Conservation (phyloP, 2,888 invertebrate genomes). For the Hermodice carunculata region DNA sequence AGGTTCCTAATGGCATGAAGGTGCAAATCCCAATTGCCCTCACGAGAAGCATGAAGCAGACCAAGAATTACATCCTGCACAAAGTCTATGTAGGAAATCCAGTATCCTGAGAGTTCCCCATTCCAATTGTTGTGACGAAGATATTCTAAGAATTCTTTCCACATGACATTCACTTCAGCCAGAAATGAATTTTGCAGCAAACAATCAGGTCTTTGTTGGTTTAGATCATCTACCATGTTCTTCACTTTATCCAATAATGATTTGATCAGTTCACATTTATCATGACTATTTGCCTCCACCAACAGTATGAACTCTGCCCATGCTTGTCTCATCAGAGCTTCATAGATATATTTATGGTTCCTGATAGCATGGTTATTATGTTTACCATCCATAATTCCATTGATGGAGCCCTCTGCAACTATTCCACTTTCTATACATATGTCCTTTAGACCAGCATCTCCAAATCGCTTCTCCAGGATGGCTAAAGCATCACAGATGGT, state of each 20-base stretch:
- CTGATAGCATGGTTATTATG: conserved; percentile 16
- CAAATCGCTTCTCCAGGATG: conserved; percentile 39
- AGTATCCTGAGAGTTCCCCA: conserved; percentile 2
- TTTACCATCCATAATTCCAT: conserved; percentile 24
- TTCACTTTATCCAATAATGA: not conserved
- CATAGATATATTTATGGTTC: conserved; percentile 36
- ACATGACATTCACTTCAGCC: conserved; percentile 1
- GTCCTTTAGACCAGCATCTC: conserved; percentile 36
- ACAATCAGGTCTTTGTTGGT: not conserved
- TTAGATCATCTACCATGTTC: not conserved
- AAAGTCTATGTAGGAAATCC: conserved; percentile 20
- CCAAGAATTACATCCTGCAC: conserved; percentile 21
- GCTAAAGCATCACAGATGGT: conserved; percentile 13
- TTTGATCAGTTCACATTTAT: not conserved
- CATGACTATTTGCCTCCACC: conserved; percentile 20
- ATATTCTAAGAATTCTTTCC: conserved; percentile 16
- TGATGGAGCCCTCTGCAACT: conserved; percentile 36
- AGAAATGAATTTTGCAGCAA: not conserved
- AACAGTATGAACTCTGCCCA: conserved; percentile 20
- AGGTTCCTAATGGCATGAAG: conserved; percentile 2
- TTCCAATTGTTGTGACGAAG: conserved; percentile 13
- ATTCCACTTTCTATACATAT: conserved; percentile 35
- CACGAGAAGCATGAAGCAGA: conserved; percentile 15
- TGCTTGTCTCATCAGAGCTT: conserved; percentile 33
- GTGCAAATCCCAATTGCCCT: conserved; percentile 23